phyloP scores from a whole-genome alignment of 2,113 vertebrate species.

The Spea bombifrons region DNA sequence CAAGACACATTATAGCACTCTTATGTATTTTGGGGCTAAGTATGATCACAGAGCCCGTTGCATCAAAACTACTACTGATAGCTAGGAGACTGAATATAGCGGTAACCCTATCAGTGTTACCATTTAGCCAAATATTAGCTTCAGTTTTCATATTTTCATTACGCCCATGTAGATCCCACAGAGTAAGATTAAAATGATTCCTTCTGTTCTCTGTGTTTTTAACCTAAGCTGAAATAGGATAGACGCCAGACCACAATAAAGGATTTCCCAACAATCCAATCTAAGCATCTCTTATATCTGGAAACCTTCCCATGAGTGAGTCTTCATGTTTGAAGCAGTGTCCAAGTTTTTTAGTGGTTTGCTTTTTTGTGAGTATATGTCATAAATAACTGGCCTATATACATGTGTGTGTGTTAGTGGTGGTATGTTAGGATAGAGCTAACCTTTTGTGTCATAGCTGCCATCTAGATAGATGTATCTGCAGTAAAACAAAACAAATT shows the following conservation, averaged over 20 bases:
- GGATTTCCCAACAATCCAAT: neutral
- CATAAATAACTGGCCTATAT: slow-evolving; percentile 37
- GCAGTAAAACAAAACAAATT: neutral
- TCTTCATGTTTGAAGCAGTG: slow-evolving; percentile 17
- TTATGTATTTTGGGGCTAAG: neutral
- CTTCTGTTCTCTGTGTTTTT: slow-evolving; percentile 16
- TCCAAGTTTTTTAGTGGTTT: slow-evolving; percentile 31
- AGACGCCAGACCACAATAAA: slow-evolving; percentile 41
- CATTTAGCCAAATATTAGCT: neutral
- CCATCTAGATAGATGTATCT: slow-evolving; percentile 10
- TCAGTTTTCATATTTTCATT: slow-evolving; percentile 10
- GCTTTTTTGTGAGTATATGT: slow-evolving; percentile 11
- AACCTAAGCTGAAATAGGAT: neutral
- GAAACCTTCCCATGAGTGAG: slow-evolving; percentile 5
- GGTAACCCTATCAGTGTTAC: neutral
- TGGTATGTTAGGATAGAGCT: slow-evolving; percentile 18
- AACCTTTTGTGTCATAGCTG: slow-evolving; percentile 3
- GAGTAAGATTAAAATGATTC: neutral
- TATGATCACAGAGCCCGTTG: neutral
- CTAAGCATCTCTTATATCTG: slow-evolving; percentile 9
- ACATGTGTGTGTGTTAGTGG: slow-evolving; percentile 29
- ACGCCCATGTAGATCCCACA: slow-evolving; percentile 22
- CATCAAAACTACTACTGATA: neutral
- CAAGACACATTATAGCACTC: neutral
- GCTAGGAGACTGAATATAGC: no score